A percentile compares a stretch with the other conserved stretches of the same genome.
phyloP scores from a whole-genome alignment of 1,140 invertebrate genomes.

The Cataglyphis hispanica region DNA sequence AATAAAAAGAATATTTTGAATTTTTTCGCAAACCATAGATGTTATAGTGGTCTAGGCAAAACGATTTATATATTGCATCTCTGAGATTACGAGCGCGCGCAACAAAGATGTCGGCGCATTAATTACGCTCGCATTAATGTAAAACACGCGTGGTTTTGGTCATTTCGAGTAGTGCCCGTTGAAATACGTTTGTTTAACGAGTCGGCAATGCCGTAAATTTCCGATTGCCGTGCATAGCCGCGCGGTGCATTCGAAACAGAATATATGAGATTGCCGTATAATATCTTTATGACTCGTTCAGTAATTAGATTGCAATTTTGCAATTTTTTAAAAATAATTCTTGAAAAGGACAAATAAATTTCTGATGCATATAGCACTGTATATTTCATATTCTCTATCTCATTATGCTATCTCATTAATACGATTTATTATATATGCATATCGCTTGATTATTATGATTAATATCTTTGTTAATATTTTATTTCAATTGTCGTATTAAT shows the following conservation, averaged over 20 bases:
- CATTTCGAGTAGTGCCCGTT: slow-evolving; percentile 5
- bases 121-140: slow-evolving; percentile 55
- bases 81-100: background rate
- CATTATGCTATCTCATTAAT: too few species aligned
- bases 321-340: background rate
- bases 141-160: slow-evolving; percentile 37
- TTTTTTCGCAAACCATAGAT: too few species aligned
- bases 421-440: too few species aligned
- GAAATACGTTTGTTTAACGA: slow-evolving; percentile 54
- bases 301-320: background rate
- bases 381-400: background rate
- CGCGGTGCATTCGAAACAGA: slow-evolving; percentile 3
- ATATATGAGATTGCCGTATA: slow-evolving; percentile 15
- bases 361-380: background rate
- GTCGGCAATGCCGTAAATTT: slow-evolving; percentile 46
- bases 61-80: slow-evolving; percentile 43
- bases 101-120: slow-evolving; percentile 46
- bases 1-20: too few species aligned
- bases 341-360: background rate
- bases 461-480: background rate
- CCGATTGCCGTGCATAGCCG: background rate
- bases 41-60: background rate
- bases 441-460: background rate
- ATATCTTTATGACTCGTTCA: background rate
- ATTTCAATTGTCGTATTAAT: background rate